Base-by-base conservation (phyloP, 2,797 vertebrate genomes). In the Oryzias dopingdopingensis region DNA sequence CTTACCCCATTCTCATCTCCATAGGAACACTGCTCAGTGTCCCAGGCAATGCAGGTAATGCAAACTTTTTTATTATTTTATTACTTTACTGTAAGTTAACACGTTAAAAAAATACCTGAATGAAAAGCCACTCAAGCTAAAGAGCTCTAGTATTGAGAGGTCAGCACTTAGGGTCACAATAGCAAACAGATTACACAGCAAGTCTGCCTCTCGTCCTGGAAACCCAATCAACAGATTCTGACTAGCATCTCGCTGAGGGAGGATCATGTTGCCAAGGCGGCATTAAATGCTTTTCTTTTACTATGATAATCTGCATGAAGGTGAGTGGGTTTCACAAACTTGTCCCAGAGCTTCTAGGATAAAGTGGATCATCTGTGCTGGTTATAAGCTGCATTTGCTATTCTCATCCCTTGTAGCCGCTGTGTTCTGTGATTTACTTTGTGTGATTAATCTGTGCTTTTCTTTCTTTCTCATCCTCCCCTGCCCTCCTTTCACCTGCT, bases 1-100 rank as follows among this genome's bases (percentile, higher is more conserved):
- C 96, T 0, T 98, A 98, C 84, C 97, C 97, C 59, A 98, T 98
- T 63, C 93, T 99, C 68, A 98, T 99, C 88, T 99, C 97, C 49
- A 97, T 99, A 0, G 97, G 97, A 70, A 99, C 97, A 0, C 92
- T 98, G 76, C 96, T 99, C 83, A 99, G 96, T 6, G 95, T 99
- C 72, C 97, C 97, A 2, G 97, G 96, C 50, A 99, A 99, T 47
- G 97, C 96, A 93, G 96, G 97, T 98, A 90, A 0, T 4, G 8
- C 10, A 6, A 15, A 45, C 16, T 7, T 20, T 44, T 44, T 44
- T 49, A 32, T 42, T 54, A 29, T 2, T 44, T 44, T 1, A 26
- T 51, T 7, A 16, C 58, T 51, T 15, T 14, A 20, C 2, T 51
- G 40, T 24, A 60, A 68, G 51, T 42, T 14, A 70, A 46, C 52